These are phyloP conservation scores for Caenorhabditis elegans DNA, from an alignment of 1,140 invertebrate species.

Conservation along the genomic window WBcel235 BX284603.4:6765001-6765500, in stretches of 20 bases:
- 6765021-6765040: neutral
- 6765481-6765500: conserved; percentile 45
- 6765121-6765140: conserved; percentile 2
- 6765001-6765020: conserved; percentile 35
- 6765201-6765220: conserved; percentile 37
- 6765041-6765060: conserved; percentile 9
- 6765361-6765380: conserved; percentile 25
- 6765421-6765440: neutral
- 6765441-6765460: conserved; percentile 20
- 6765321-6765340: conserved; percentile 11
- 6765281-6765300: conserved; percentile 16
- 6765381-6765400: conserved; percentile 18
- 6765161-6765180: conserved; percentile 12
- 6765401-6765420: conserved; percentile 26
- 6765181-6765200: conserved; percentile 35
- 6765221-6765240: conserved; percentile 21
- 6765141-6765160: neutral
- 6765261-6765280: conserved; percentile 14
- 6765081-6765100: conserved; percentile 6
- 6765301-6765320: conserved; percentile 20
- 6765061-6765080: neutral
- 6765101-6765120: conserved; percentile 33
- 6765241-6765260: neutral
- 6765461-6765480: conserved; percentile 45
- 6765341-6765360: conserved; percentile 24